A percentile compares a stretch with the other conserved stretches of the same genome.
Conservation (phyloP, 2,797 vertebrate species). For the Eleutherodactylus coqui region DNA sequence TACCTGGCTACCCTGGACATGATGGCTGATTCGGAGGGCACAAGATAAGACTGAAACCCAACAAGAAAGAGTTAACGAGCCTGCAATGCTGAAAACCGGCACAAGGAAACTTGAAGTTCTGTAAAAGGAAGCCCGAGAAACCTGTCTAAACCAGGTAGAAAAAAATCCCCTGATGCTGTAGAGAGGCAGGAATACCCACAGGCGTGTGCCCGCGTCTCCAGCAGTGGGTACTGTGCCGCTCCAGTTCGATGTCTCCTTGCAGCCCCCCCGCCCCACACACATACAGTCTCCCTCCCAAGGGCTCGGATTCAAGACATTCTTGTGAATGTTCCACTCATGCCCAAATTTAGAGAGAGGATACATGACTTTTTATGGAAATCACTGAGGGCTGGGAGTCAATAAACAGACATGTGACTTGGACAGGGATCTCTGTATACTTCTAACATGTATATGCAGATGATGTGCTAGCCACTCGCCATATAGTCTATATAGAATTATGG, state of each 20-base stretch:
- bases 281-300: constrained; percentile 66
- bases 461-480: background rate
- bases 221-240: constrained; percentile 21
- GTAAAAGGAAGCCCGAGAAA: background rate
- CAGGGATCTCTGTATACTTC: constrained; percentile 16
- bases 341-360: constrained; percentile 96
- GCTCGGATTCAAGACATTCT: constrained; percentile 88
- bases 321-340: constrained; percentile 94
- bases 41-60: background rate
- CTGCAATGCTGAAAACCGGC: background rate
- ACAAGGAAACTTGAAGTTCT: background rate
- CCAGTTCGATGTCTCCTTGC: background rate
- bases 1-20: constrained; percentile 93
- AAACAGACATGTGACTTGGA: constrained; percentile 40
- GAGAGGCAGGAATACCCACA: constrained; percentile 12
- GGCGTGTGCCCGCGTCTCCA: constrained; percentile 24
- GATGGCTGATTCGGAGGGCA: constrained; percentile 44
- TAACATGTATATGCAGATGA: background rate
- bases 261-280: constrained; percentile 62
- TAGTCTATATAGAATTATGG: background rate
- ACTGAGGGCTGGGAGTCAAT: constrained; percentile 63
- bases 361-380: constrained; percentile 98
- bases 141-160: background rate
- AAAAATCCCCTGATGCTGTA: background rate
- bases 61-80: too few species aligned